phyloP scores from a whole-genome alignment of 2,888 invertebrate genomes.

The Agriopis marginaria region DNA sequence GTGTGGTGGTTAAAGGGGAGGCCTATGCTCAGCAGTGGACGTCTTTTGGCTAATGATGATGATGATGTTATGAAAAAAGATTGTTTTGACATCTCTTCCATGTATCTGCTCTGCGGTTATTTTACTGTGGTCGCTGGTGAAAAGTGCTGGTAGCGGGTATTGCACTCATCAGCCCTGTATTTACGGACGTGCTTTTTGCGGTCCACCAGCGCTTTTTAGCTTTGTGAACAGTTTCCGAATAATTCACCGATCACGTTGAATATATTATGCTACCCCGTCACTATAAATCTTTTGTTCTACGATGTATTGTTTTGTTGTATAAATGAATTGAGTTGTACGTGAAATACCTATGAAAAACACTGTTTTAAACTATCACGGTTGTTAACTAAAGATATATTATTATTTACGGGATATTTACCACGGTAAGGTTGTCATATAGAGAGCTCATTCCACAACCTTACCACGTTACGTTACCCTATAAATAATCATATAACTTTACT shows the following conservation, averaged over 20 bases:
- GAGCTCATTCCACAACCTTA: too few species aligned
- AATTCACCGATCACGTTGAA: conserved; percentile 17
- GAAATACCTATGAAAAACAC: too few species aligned
- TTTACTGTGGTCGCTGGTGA: conserved; percentile 36
- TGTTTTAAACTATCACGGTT: too few species aligned
- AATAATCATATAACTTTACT: too few species aligned
- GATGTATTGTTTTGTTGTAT: conserved; percentile 6
- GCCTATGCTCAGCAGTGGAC: too few species aligned
- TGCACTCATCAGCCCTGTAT: conserved; percentile 25
- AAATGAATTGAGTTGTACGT: neutral
- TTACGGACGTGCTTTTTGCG: conserved; percentile 28
- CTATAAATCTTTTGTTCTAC: conserved; percentile 16
- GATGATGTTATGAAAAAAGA: neutral
- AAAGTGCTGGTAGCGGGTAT: conserved; percentile 32
- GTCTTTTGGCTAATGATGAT: too few species aligned
- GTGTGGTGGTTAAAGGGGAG: too few species aligned
- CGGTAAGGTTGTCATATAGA: too few species aligned
- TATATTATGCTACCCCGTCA: conserved; percentile 15
- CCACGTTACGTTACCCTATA: too few species aligned
- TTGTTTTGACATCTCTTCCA: neutral
- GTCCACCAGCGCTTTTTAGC: conserved; percentile 24
- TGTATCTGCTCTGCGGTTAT: conserved; percentile 1
- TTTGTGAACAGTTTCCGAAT: conserved; percentile 21
- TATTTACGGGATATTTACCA: too few species aligned
- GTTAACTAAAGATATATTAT: too few species aligned